Percentiles rank a stretch among this genome's conserved stretches.
Conservation (phyloP, 2,113 vertebrate species). For the Condylura cristata region DNA sequence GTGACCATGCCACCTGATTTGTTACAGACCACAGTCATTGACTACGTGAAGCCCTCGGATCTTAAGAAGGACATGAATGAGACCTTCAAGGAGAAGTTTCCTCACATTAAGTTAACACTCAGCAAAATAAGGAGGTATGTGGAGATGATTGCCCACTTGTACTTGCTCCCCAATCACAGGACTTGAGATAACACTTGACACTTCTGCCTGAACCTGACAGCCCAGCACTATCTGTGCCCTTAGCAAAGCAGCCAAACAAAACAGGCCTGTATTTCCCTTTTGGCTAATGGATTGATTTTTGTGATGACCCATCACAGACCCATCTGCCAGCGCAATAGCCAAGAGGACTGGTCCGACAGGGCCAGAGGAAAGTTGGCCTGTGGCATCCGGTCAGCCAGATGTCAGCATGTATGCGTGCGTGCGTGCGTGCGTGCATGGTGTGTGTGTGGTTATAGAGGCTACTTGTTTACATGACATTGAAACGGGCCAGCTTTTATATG, state of each 20-base stretch:
- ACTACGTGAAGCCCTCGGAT: constrained; percentile 98
- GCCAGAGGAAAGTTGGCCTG: neutral
- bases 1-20: constrained; percentile 40
- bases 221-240: neutral
- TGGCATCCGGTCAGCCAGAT: neutral
- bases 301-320: neutral
- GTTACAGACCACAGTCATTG: constrained; percentile 97
- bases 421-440: neutral
- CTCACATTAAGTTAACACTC: constrained; percentile 96
- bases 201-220: neutral
- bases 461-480: neutral
- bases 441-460: neutral
- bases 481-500: neutral
- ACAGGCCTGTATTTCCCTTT: neutral
- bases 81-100: constrained; percentile 99
- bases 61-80: constrained; percentile 99
- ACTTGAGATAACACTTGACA: neutral
- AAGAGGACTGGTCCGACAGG: neutral
- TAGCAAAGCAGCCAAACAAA: neutral
- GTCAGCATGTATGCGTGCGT: fast-evolving
- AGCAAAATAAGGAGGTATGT: constrained; percentile 97
- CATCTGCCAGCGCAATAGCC: neutral
- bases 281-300: neutral
- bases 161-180: neutral
- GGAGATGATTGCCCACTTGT: fast-evolving